These are phyloP conservation scores for Thereuonema tuberculata DNA, from an alignment of 1,140 invertebrate genomes.

Conservation along the genomic window DNA sequence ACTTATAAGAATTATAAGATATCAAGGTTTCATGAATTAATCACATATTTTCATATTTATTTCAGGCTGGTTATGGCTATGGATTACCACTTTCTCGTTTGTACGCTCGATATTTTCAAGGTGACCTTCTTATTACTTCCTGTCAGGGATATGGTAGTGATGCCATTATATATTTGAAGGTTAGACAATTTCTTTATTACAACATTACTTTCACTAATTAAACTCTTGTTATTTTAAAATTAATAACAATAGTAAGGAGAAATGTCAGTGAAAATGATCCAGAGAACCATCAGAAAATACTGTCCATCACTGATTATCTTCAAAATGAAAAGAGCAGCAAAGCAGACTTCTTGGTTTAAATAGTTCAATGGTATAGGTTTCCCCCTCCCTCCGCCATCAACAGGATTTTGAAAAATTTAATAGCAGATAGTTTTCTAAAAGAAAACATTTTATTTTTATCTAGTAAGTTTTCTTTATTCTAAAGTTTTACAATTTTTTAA, in stretches of 20 bases:
- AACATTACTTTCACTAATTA: background rate
- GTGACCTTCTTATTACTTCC: conserved; percentile 79
- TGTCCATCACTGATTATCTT: background rate
- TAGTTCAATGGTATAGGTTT: too few species aligned
- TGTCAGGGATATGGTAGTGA: conserved; percentile 96
- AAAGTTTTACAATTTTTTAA: too few species aligned
- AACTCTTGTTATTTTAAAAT: conserved; percentile 5
- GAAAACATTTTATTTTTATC: too few species aligned
- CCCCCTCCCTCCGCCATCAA: too few species aligned
- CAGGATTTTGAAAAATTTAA: too few species aligned
- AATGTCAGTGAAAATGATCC: background rate
- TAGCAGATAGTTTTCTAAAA: too few species aligned
- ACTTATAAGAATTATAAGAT: too few species aligned
- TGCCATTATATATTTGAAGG: conserved; percentile 92
- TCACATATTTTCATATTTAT: conserved; percentile 16
- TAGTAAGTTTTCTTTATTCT: too few species aligned
- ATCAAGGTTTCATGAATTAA: conserved; percentile 6
- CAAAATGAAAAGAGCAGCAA: too few species aligned
- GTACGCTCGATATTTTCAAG: conserved; percentile 96
- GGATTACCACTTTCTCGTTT: conserved; percentile 89
- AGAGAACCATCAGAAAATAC: background rate
- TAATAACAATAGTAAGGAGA: background rate
- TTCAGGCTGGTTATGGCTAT: conserved; percentile 77
- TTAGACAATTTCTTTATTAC: background rate
- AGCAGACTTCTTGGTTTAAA: too few species aligned